These are phyloP conservation scores for Triplophysa dalaica DNA, from an alignment of 2,113 vertebrate genomes.

Conservation along the genomic window DNA sequence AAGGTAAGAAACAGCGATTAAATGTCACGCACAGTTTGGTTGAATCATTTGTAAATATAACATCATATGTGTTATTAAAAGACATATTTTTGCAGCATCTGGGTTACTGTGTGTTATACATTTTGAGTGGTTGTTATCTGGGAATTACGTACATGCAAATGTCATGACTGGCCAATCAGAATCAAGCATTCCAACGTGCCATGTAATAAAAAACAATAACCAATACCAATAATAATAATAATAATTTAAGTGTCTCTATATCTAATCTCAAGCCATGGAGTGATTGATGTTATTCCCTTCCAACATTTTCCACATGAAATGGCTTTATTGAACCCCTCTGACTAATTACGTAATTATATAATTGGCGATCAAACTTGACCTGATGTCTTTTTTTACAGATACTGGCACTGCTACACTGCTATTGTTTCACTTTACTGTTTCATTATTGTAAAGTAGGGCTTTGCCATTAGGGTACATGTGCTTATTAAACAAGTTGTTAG, in stretches of 20 bases:
- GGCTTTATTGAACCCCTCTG: slow-evolving; percentile 46
- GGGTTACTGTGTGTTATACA: too few relatives aligned
- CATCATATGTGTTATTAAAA: too few relatives aligned
- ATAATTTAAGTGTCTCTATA: slow-evolving; percentile 3
- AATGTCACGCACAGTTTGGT: too few relatives aligned
- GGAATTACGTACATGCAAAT: too few relatives aligned
- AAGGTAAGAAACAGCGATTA: too few relatives aligned
- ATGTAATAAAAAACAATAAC: background rate
- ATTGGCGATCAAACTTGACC: slow-evolving; percentile 37
- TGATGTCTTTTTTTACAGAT: slow-evolving; percentile 50
- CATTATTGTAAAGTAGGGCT: slow-evolving; percentile 46
- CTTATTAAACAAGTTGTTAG: slow-evolving; percentile 68
- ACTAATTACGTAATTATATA: slow-evolving; percentile 45
- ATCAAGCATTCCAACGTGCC: too few relatives aligned
- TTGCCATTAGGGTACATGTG: slow-evolving; percentile 51
- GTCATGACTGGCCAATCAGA: too few relatives aligned
- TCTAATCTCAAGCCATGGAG: background rate
- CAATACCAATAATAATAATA: background rate
- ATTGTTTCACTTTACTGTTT: slow-evolving; percentile 27
- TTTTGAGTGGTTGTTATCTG: too few relatives aligned
- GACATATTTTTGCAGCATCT: too few relatives aligned
- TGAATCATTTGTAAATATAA: too few relatives aligned
- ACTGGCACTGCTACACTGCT: background rate
- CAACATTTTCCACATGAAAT: slow-evolving; percentile 23
- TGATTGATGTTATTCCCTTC: slow-evolving; percentile 9